These are phyloP conservation scores for Takifugu ocellatus DNA, from an alignment of 2,797 vertebrate species.

Conservation along the genomic window DNA sequence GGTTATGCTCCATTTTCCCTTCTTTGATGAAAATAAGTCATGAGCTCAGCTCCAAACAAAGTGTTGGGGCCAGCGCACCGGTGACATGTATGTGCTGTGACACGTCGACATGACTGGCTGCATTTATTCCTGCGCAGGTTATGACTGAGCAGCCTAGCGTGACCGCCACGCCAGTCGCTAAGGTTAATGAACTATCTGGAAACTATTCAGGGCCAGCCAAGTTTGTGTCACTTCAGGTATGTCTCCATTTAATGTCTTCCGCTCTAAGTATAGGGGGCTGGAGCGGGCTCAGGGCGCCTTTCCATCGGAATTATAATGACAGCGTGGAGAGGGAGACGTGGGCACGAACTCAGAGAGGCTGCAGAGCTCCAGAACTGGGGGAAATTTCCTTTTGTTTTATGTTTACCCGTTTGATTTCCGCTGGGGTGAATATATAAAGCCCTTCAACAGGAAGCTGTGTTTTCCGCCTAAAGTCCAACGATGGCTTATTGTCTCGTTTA, in stretches of 20 bases:
- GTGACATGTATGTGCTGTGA: conserved; percentile 70
- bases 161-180: conserved; percentile 47
- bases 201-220: conserved; percentile 73
- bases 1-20: conserved; percentile 20
- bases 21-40: conserved; percentile 54
- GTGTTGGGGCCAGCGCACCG: conserved; percentile 44
- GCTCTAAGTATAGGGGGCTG: conserved; percentile 62
- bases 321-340: conserved; percentile 49
- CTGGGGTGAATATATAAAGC: too few relatives aligned
- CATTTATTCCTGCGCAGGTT: conserved; percentile 60
- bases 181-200: conserved; percentile 79
- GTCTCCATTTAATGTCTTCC: conserved; percentile 71
- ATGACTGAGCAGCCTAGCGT: conserved; percentile 52
- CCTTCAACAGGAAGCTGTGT: background rate
- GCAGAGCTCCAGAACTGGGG: conserved; percentile 23
- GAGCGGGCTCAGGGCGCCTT: conserved; percentile 54
- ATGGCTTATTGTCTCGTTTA: too few relatives aligned
- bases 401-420: background rate
- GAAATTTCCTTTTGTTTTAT: conserved; percentile 21
- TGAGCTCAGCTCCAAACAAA: conserved; percentile 66
- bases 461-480: too few relatives aligned
- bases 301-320: conserved; percentile 62
- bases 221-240: conserved; percentile 79
- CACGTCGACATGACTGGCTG: conserved; percentile 71
- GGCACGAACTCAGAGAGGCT: conserved; percentile 39